Base-by-base conservation (phyloP, 2,113 vertebrate genomes). In the Octodon degus region DNA sequence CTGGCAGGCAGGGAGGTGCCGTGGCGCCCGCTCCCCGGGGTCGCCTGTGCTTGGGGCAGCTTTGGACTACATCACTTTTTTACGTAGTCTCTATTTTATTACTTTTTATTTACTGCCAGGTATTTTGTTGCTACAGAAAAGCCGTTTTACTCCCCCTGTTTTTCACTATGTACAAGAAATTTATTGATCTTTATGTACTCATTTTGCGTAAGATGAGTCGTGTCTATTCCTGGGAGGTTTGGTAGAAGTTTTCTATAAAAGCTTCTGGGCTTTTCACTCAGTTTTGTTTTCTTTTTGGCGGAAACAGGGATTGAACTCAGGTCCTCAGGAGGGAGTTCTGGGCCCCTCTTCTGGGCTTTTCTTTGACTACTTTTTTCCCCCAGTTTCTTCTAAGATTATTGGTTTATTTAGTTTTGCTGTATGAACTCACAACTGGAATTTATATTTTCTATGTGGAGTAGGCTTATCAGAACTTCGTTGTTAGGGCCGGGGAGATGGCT, bases 371-470 rank as follows among this genome's bases (percentile, higher is more conserved):
- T 32, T 67, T 67, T 70, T 27, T 20, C 94, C 80, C 79, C 30
- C 27, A n/a, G 0, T 60, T 90, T 85, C 40, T 93, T 27, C 65
- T 77, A 2, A 86, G 34, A 27, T 47, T 96, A 22, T 79, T 47
- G n/a, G 7, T 96, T 96, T 92, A n/a, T 60, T 92, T 58, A 76
- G 34, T 34, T 67, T 96, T 89, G 84, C 24, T 58, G 37, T 76
- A 58, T 63, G 30, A 90, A 24, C 40, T 25, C 53, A 16, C 0
- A 1, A 9, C 76, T 86, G 68, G 25, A 72, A 50, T 60, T 81
- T 86, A 13, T 58, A 10, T 82, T 62, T 77, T 87, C 58, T 34
- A 13, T 63, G 60, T 79, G 55, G 34, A 55, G 34, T 58, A 43
- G 43, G 34, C 63, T 79, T 74, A 22, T 74, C 77, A 60, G 83